Conservation (phyloP, 2,113 vertebrate species). For the Lepus americanus region DNA sequence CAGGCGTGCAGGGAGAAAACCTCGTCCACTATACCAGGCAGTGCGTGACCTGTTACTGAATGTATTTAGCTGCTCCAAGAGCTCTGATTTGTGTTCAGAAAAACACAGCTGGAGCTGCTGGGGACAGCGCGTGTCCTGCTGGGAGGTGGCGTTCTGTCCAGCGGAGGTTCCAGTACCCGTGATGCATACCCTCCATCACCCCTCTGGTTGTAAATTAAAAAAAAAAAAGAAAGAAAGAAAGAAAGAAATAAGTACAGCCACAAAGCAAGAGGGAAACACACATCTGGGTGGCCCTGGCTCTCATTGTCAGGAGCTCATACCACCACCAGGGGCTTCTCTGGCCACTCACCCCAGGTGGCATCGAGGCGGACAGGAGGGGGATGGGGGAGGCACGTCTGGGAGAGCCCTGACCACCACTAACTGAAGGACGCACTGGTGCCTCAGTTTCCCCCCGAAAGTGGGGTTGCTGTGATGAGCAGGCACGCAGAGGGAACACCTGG, state of each 20-base stretch:
- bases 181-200: neutral
- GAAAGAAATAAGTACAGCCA: neutral
- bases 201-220: neutral
- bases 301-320: too few relatives aligned
- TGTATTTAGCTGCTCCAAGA: neutral
- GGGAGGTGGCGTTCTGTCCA: neutral
- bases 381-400: neutral
- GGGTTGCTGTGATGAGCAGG: neutral
- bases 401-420: neutral
- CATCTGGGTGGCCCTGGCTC: neutral
- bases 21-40: neutral
- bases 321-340: neutral
- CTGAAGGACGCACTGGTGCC: neutral
- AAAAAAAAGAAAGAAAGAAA: neutral
- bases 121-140: neutral
- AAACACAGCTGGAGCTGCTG: neutral
- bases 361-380: neutral
- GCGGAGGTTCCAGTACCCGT: neutral
- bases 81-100: conserved; percentile 3
- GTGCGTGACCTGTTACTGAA: neutral
- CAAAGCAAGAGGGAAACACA: neutral
- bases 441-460: neutral
- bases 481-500: neutral
- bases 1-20: neutral
- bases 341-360: neutral